phyloP scores from a whole-genome alignment of 2,888 invertebrate species.

The Bembecia ichneumoniformis region DNA sequence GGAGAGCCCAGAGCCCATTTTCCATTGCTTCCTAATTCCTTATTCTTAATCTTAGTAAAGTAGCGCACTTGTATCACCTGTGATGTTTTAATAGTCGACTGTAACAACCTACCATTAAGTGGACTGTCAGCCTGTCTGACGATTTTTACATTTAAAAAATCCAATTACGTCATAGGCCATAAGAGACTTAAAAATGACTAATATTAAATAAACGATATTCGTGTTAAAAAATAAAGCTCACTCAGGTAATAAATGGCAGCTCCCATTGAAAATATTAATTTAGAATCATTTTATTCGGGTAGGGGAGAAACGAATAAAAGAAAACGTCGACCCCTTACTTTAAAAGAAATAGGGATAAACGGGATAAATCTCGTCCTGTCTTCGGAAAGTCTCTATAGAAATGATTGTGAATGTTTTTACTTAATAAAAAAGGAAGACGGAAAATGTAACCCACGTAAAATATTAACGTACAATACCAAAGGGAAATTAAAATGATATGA shows the following conservation, averaged over 20 bases:
- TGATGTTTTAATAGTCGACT: too few relatives aligned
- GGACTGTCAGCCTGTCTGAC: too few relatives aligned
- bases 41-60: too few relatives aligned
- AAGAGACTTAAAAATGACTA: too few relatives aligned
- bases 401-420: conserved; percentile 21
- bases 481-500: conserved; percentile 50
- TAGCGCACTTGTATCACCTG: too few relatives aligned
- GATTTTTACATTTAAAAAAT: too few relatives aligned
- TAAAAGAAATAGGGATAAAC: conserved; percentile 34
- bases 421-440: conserved; percentile 19
- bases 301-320: conserved; percentile 35
- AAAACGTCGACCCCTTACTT: conserved; percentile 27
- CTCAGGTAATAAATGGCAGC: conserved; percentile 24
- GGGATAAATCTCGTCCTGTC: conserved; percentile 47
- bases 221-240: conserved; percentile 22
- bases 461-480: conserved; percentile 48
- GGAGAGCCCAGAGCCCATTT: too few relatives aligned
- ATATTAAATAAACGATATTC: too few relatives aligned
- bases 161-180: too few relatives aligned
- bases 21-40: too few relatives aligned
- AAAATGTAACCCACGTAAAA: conserved; percentile 46
- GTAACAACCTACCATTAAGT: too few relatives aligned
- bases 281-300: conserved; percentile 48
- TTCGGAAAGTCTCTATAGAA: conserved; percentile 32
- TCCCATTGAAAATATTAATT: conserved; percentile 49